A percentile compares a stretch with the other conserved stretches of the same genome.
Evolutionary conservation across 2,888 invertebrate genomes (phyloP).

Genomic region (Tenthredo notha): DNA sequence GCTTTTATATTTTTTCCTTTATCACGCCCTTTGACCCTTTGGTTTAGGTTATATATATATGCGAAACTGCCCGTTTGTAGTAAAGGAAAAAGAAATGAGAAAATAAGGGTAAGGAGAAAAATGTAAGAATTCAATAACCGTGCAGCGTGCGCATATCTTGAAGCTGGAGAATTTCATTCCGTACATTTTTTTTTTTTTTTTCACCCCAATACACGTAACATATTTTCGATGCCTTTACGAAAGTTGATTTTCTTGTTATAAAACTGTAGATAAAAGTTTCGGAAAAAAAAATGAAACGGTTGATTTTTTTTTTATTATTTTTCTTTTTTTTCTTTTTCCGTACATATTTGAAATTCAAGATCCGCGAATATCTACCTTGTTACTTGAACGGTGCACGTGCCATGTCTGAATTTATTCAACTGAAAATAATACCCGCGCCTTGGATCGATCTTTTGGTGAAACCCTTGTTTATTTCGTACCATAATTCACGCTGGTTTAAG

Average conservation of each 20-base stretch:
- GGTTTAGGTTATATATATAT: neutral
- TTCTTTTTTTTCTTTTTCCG: neutral
- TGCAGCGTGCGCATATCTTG: neutral
- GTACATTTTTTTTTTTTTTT: neutral
- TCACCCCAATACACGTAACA: neutral
- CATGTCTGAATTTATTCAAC: conserved; percentile 10
- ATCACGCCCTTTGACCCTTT: conserved; percentile 29
- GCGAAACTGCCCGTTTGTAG: conserved; percentile 11
- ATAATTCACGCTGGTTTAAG: conserved; percentile 34
- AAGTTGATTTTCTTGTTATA: neutral
- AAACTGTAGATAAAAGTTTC: neutral
- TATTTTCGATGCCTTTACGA: neutral
- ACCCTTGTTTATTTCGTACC: conserved; percentile 28
- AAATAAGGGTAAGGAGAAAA: neutral
- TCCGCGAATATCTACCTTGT: neutral
- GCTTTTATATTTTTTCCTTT: neutral
- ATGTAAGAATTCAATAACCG: conserved; percentile 34
- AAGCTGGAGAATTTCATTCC: neutral
- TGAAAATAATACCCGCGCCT: conserved; percentile 26
- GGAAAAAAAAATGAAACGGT: neutral
- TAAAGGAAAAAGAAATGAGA: neutral
- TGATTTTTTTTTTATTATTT: neutral
- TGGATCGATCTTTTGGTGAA: conserved; percentile 30
- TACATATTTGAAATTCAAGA: neutral
- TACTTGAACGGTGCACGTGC: neutral